These are phyloP conservation scores for Polymixis lichenea DNA, from an alignment of 2,888 invertebrate genomes.

Conservation along the genomic window DNA sequence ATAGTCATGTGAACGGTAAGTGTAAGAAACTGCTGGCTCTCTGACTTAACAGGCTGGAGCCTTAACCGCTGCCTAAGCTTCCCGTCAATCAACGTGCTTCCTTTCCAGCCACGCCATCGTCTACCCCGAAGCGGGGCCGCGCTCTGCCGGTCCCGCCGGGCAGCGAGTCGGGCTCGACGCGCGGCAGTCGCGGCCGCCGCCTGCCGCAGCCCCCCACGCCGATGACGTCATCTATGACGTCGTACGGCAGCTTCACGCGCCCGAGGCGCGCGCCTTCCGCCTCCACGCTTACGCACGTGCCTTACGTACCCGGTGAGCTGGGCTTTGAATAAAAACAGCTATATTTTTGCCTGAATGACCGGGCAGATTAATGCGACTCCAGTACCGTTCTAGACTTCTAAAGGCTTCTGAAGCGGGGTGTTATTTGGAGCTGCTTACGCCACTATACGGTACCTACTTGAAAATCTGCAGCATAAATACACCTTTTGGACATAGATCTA, in stretches of 20 bases:
- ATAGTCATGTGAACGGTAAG: not conserved
- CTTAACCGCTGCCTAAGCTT: slow-evolving; percentile 4
- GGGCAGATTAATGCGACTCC: not conserved
- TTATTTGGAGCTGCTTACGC: not conserved
- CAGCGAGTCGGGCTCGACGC: slow-evolving; percentile 83
- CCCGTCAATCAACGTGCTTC: slow-evolving; percentile 40
- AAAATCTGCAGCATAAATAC: not conserved
- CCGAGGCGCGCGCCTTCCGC: slow-evolving; percentile 72
- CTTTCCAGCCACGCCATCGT: slow-evolving; percentile 86
- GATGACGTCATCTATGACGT: slow-evolving; percentile 73
- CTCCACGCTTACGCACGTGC: slow-evolving; percentile 84
- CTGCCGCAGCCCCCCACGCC: slow-evolving; percentile 83
- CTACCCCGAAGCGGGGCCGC: slow-evolving; percentile 86
- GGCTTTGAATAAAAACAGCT: slow-evolving; percentile 1
- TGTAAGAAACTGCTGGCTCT: not conserved
- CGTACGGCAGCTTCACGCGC: slow-evolving; percentile 68
- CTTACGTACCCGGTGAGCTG: slow-evolving; percentile 85
- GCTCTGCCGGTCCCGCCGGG: slow-evolving; percentile 84
- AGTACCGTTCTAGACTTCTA: not conserved
- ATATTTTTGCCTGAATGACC: not conserved
- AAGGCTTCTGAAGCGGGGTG: too few species aligned
- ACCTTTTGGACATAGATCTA: not conserved
- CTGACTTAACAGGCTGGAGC: too few species aligned
- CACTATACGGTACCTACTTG: not conserved
- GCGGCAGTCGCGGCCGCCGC: slow-evolving; percentile 82